Evolutionary conservation across 2,888 invertebrate genomes (phyloP).

Genomic region (Ephialtes manifestator): DNA sequence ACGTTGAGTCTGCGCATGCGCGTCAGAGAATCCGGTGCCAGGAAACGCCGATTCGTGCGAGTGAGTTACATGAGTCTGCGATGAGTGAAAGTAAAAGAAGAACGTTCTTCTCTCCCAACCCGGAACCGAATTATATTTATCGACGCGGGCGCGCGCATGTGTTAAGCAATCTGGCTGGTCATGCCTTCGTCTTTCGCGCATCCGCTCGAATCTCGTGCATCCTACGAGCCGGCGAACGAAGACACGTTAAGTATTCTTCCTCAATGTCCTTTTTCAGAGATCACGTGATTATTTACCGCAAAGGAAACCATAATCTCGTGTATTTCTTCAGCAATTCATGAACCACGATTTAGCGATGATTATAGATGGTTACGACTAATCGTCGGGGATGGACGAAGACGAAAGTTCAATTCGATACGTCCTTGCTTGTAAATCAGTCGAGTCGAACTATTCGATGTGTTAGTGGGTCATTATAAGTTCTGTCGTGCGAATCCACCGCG

Average conservation of each 20-base stretch:
- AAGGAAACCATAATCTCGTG: background rate
- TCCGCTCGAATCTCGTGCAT: slow-evolving; percentile 56
- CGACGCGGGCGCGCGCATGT: slow-evolving; percentile 56
- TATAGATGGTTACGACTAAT: background rate
- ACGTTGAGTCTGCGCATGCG: slow-evolving; percentile 23
- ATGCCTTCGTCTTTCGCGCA: slow-evolving; percentile 9
- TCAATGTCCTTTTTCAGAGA: background rate
- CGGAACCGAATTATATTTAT: slow-evolving; percentile 76
- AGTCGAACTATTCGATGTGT: slow-evolving; percentile 74
- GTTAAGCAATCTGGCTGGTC: slow-evolving; percentile 61
- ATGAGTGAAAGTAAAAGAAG: slow-evolving; percentile 83
- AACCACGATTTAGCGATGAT: slow-evolving; percentile 2
- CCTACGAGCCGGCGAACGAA: background rate
- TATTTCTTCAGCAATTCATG: slow-evolving; percentile 3
- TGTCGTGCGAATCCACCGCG: slow-evolving; percentile 76
- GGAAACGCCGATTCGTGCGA: slow-evolving; percentile 58
- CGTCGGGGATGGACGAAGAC: slow-evolving; percentile 4
- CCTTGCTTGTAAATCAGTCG: slow-evolving; percentile 57
- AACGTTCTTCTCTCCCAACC: slow-evolving; percentile 72
- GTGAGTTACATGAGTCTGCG: slow-evolving; percentile 78
- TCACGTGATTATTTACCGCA: background rate
- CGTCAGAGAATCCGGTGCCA: slow-evolving; percentile 26
- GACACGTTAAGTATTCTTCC: slow-evolving; percentile 34
- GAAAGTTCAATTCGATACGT: slow-evolving; percentile 51
- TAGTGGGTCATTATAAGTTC: slow-evolving; percentile 84